These are phyloP conservation scores for Ramphastos sulfuratus DNA, from an alignment of 2,113 vertebrate genomes.

Conservation along the genomic window DNA sequence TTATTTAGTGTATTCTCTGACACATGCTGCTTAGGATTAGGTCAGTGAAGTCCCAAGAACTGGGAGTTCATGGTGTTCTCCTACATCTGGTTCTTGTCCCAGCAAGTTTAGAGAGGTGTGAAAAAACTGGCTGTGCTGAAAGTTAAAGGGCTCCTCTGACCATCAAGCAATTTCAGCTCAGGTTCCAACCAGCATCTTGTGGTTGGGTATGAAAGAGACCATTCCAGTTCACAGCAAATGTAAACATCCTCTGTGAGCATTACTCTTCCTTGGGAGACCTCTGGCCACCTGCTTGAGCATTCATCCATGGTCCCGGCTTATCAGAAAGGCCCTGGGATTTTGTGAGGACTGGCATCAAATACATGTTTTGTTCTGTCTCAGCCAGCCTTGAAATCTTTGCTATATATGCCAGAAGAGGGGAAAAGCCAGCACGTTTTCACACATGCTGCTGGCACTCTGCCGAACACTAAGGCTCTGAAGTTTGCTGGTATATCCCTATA, in stretches of 20 bases:
- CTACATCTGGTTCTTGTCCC: background rate
- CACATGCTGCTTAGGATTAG: background rate
- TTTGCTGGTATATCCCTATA: background rate
- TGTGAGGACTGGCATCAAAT: background rate
- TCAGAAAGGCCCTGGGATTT: background rate
- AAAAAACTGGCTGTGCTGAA: conserved; percentile 38
- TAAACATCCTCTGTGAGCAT: background rate
- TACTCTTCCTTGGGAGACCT: background rate
- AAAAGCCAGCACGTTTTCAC: fast-evolving
- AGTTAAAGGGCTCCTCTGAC: background rate
- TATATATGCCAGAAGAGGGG: background rate
- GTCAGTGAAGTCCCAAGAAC: background rate
- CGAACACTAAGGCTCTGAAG: fast-evolving
- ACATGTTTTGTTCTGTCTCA: background rate
- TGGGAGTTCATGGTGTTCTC: background rate
- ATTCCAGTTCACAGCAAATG: background rate
- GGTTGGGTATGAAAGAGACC: background rate
- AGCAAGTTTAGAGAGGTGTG: background rate
- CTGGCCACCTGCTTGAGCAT: background rate
- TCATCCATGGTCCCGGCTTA: background rate
- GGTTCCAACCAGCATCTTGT: background rate
- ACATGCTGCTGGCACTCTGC: fast-evolving
- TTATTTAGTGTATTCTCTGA: too few species aligned
- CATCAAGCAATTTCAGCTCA: conserved; percentile 1
- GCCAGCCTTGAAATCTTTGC: background rate